Conservation (phyloP, 92 coral and sea anemone genomes). For the Palythoa grandiflora region DNA sequence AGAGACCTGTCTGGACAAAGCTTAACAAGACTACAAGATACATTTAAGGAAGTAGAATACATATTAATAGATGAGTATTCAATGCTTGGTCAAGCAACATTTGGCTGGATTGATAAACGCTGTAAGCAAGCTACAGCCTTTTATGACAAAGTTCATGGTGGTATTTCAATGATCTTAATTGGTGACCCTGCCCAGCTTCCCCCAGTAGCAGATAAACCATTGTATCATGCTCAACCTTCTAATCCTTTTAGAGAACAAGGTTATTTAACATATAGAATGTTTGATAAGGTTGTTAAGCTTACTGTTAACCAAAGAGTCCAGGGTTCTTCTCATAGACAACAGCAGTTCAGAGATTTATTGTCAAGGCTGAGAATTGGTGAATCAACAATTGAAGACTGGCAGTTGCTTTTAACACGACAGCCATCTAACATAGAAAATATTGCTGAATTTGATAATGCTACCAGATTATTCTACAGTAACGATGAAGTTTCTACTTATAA, state of each 20-base stretch:
- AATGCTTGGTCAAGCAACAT: conserved; percentile 45
- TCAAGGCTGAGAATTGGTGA: conserved; percentile 26
- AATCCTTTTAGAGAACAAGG: conserved; percentile 12
- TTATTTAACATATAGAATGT: conserved; percentile 31
- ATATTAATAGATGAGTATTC: conserved; percentile 41
- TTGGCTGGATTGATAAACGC: conserved; percentile 51
- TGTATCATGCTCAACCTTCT: conserved; percentile 23
- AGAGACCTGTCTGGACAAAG: conserved; percentile 55
- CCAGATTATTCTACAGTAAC: conserved; percentile 54
- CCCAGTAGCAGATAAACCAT: conserved; percentile 21
- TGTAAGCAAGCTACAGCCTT: conserved; percentile 40
- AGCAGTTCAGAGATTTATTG: conserved; percentile 8
- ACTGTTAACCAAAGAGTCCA: conserved; percentile 24
- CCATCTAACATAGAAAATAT: conserved; percentile 3
- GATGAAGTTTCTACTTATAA: conserved; percentile 55
- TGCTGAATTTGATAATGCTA: conserved; percentile 49
- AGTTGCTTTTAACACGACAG: conserved; percentile 15
- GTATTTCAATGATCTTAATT: conserved; percentile 21
- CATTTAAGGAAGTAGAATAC: conserved; percentile 33
- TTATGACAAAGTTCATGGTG: conserved; percentile 2
- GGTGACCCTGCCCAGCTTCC: conserved; percentile 35
- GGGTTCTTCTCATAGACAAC: conserved; percentile 15
- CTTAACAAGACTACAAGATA: conserved; percentile 33
- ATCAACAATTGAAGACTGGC: conserved; percentile 29
- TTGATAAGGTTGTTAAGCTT: conserved; percentile 17